Evolutionary conservation across 2,888 invertebrate species (phyloP).

Genomic region (Catocala nupta): DNA sequence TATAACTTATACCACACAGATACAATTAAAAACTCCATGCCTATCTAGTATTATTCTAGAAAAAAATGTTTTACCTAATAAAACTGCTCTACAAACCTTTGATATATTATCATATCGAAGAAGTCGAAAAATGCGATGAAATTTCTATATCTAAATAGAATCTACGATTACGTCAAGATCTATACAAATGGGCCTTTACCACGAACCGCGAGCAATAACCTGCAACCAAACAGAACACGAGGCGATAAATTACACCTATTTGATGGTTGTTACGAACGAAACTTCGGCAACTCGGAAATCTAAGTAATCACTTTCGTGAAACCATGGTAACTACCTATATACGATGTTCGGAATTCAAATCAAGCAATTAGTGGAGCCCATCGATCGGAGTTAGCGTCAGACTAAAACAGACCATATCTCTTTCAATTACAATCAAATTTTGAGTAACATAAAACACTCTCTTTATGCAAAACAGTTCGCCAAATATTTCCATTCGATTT

Average conservation of each 20-base stretch:
- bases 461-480: conserved; percentile 15
- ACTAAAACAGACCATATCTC: conserved; percentile 44
- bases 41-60: no score
- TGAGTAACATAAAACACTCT: conserved; percentile 5
- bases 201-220: background rate
- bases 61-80: no score
- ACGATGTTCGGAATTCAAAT: conserved; percentile 64
- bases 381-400: conserved; percentile 34
- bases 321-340: conserved; percentile 31
- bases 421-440: conserved; percentile 21
- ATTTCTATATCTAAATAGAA: no score
- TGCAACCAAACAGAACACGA: background rate
- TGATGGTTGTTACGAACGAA: conserved; percentile 17
- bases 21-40: no score
- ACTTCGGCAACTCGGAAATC: conserved; percentile 19
- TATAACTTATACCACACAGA: no score
- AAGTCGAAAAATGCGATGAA: background rate
- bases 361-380: conserved; percentile 63
- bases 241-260: conserved; percentile 6
- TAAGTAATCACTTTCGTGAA: conserved; percentile 41
- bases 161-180: background rate
- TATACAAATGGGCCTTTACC: conserved; percentile 1
- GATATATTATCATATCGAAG: no score
- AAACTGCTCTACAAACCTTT: no score
- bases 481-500: conserved; percentile 26